Evolutionary conservation across 2,113 vertebrate genomes (phyloP).

Genomic region (Phylloscopus whistleri): DNA sequence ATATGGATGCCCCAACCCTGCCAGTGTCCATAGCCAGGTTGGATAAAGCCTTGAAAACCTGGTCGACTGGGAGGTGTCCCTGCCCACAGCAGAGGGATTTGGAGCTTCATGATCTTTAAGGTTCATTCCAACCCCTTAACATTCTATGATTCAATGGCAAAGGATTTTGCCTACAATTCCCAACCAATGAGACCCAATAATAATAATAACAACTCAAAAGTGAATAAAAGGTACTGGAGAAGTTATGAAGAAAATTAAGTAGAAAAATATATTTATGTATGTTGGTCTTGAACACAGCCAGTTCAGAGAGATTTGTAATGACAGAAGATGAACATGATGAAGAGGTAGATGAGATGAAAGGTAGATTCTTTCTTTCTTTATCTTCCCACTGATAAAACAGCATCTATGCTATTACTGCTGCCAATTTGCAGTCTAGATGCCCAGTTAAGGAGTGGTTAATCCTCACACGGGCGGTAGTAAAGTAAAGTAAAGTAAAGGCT

Average conservation of each 20-base stretch:
- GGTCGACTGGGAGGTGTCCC: background rate
- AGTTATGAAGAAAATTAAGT: background rate
- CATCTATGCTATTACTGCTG: background rate
- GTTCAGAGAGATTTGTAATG: background rate
- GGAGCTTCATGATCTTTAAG: background rate
- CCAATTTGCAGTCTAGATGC: background rate
- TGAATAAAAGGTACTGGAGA: background rate
- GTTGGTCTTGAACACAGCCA: background rate
- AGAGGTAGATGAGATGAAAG: background rate
- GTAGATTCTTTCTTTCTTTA: background rate
- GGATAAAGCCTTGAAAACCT: background rate
- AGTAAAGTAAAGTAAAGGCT: background rate
- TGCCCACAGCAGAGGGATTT: fast-evolving
- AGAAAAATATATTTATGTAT: background rate
- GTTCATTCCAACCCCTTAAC: background rate
- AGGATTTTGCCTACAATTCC: background rate
- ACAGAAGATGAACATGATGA: background rate
- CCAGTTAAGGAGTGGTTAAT: background rate
- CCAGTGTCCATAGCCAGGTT: background rate
- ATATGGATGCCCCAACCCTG: no score
- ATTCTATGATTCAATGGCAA: background rate
- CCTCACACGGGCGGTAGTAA: background rate
- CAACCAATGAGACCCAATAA: background rate
- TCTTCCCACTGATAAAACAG: background rate
- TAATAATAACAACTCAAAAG: background rate